Evolutionary conservation across 2,113 vertebrate species (phyloP), one percentile per base, ranked within the genome.

Genomic region (Phyllopteryx taeniolatus): DNA sequence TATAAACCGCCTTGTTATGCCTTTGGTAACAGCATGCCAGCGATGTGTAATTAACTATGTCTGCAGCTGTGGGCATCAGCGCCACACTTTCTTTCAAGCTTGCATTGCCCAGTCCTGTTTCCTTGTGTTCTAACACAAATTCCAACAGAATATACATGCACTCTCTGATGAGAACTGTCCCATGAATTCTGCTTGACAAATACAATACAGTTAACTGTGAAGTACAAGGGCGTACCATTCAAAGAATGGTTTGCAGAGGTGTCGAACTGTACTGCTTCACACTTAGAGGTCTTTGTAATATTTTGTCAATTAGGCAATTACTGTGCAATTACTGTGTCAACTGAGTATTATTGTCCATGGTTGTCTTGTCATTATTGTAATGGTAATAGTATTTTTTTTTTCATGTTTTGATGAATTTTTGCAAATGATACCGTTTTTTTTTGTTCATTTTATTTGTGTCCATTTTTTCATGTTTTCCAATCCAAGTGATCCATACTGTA

Each of bases 151-250:
- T 22, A 39, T 39, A 39, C 35, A 39, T 39, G 35, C 35, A 39
- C 35, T 5, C 2, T 5, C 35, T 39, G 6, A 39, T 39, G 3
- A 39, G 35, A 39, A 39, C 35, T 31, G 22, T 49, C 12, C 13
- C 9, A 15, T 49, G 47, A 49, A 49, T 49, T 49, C 68, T 39
- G 53, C 19, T 56, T 27, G 33, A 65, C 62, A 79, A 79, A 78
- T 67, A 51, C 9, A 67, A 49, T 49, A 49, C 4, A 14, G 35
- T 39, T 39, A 39, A 6, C 35, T 39, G 0, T 27, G 27, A 27
- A 27, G 27, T 27, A 27, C 27, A 27, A 27, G 27, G 27, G 27
- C 1, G 27, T 27, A 27, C 27, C 27, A 27, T 27, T 27, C 27
- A 27, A 27, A 27, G 27, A 27, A 27, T 27, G 27, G 27, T 27